Evolutionary conservation across 2,888 invertebrate genomes (phyloP), one percentile per base, ranked within the genome.

Genomic region (Eugnorisma glareosa): DNA sequence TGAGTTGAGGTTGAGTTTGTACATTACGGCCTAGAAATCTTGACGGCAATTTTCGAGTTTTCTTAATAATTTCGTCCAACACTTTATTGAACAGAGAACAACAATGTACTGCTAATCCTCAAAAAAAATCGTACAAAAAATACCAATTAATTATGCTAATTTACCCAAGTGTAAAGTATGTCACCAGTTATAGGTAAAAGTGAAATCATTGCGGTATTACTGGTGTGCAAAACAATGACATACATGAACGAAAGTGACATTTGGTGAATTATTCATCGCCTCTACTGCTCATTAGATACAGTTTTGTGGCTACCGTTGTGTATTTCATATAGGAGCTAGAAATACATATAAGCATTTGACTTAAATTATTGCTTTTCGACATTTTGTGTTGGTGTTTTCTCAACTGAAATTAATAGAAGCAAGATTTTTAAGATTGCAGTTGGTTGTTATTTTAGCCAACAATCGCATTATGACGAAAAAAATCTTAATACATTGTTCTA

Each of bases 251-350:
- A 84, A 86, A 88, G 83, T 81, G 81, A 79, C 69, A 66, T 37
- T 24, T 45, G 45, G 10, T 88, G 77, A 88, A 88, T 86, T 73
- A 86, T 88, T 83, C 64, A 86, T 72, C 45, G 54, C n/a, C 28
- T 69, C 24, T 51, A 40, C 5, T 21, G 18, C 43, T 68, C 37
- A 73, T 73, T 83, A 43, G n/a, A 31, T 64, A 77, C 28, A 31
- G 48, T 51, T 78, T 76, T 72, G 31, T 51, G 57, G 15, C 15
- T 31, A 35, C 21, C 18, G 15, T 66, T 28, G 37, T n/a, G 15
- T 45, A 1, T 81, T n/a, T 8, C 28, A 37, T 71, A n/a, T 28
- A 54, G 2, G 0, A 61, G 28, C n/a, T 81, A 63, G 51, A 73
- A 63, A 80, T 73, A n/a, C n/a, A n/a, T n/a, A n/a, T 31, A 37